These are phyloP conservation scores for Diuraphis noxia DNA, from an alignment of 1,140 invertebrate genomes.

Conservation along the genomic window DNA sequence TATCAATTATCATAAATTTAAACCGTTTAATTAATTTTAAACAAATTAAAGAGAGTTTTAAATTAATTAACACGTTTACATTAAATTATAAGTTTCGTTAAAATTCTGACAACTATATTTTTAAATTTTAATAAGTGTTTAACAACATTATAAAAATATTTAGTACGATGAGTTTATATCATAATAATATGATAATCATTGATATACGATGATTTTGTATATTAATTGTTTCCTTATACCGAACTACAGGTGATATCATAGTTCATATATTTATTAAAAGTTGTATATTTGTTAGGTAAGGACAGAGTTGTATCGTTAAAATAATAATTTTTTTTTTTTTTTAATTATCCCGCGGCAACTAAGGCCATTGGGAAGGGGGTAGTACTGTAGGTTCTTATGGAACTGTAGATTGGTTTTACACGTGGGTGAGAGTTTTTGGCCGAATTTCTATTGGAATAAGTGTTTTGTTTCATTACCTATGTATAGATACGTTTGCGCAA, in stretches of 20 bases:
- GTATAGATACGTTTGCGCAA: background rate
- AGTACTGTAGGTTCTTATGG: too few relatives aligned
- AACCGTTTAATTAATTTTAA: background rate
- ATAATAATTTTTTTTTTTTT: too few relatives aligned
- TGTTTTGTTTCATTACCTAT: background rate
- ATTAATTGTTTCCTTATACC: background rate
- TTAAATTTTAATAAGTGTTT: background rate
- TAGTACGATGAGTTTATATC: background rate
- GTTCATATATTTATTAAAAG: background rate
- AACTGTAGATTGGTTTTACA: too few relatives aligned
- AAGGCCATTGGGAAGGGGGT: too few relatives aligned
- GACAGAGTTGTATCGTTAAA: background rate
- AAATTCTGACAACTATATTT: background rate
- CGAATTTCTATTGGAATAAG: too few relatives aligned
- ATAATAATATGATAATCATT: background rate
- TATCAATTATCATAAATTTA: background rate
- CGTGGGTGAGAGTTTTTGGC: too few relatives aligned
- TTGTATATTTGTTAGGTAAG: background rate
- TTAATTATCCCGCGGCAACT: too few relatives aligned
- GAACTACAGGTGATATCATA: background rate
- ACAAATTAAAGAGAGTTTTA: background rate
- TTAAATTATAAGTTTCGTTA: background rate
- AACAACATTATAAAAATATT: background rate
- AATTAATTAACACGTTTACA: background rate
- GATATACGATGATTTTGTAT: background rate